These are phyloP conservation scores for Rousettus leschenaultii DNA, from an alignment of 2,113 vertebrate genomes.

Conservation along the genomic window DNA sequence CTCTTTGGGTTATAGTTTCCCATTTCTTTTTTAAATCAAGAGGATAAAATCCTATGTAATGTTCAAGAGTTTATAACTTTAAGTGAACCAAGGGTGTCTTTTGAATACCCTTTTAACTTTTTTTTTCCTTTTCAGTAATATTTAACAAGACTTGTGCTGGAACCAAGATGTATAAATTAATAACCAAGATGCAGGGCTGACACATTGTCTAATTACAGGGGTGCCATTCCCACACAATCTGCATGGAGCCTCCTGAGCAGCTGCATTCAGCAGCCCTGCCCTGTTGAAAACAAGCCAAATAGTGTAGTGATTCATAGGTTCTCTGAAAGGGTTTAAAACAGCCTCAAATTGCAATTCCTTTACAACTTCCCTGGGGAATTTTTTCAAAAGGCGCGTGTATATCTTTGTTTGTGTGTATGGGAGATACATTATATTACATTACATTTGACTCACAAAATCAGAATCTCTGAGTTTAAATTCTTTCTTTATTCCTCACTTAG, in stretches of 20 bases:
- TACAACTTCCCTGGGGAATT: neutral
- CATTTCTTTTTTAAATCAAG: neutral
- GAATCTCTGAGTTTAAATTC: neutral
- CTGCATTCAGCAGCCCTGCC: neutral
- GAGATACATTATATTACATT: too few relatives aligned
- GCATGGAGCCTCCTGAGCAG: fast-evolving
- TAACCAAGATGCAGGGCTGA: neutral
- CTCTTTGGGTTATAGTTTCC: neutral
- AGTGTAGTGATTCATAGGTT: neutral
- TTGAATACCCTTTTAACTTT: neutral
- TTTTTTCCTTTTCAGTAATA: neutral
- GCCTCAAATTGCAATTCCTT: neutral
- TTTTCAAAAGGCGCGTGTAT: neutral
- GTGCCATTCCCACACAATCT: fast-evolving
- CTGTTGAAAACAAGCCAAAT: neutral
- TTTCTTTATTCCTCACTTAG: neutral
- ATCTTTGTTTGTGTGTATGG: too few relatives aligned
- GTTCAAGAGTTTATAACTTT: neutral
- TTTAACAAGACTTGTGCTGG: neutral
- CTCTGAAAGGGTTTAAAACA: neutral
- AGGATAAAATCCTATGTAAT: neutral
- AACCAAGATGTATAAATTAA: neutral
- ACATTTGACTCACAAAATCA: neutral
- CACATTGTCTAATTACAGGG: fast-evolving
- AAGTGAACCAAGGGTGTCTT: neutral